Evolutionary conservation across 2,888 invertebrate species (phyloP).

Genomic region (Calephelis perditalis): DNA sequence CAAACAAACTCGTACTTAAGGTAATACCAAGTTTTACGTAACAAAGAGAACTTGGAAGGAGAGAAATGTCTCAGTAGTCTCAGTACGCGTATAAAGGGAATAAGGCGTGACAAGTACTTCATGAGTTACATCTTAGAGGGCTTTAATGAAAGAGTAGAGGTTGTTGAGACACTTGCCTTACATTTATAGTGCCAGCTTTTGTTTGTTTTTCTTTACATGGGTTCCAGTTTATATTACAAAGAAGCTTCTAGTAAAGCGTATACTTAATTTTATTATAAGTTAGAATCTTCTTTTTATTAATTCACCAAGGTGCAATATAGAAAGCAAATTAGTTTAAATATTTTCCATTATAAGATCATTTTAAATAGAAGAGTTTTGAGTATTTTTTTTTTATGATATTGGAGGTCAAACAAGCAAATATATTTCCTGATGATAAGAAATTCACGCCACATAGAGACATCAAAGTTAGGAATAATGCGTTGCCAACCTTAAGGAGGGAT

Average conservation of each 20-base stretch:
- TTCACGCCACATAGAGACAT: too few relatives aligned
- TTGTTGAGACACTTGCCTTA: slow-evolving; percentile 48
- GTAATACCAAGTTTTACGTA: slow-evolving; percentile 15
- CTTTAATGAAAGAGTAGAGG: slow-evolving; percentile 53
- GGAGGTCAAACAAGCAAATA: too few relatives aligned
- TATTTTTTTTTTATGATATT: too few relatives aligned
- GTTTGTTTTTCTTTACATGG: slow-evolving; percentile 23
- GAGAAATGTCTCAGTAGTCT: slow-evolving; percentile 23
- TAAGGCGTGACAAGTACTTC: slow-evolving; percentile 39
- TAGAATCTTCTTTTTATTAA: too few relatives aligned
- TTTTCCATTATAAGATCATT: too few relatives aligned
- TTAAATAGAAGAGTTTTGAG: too few relatives aligned
- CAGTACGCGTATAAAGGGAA: slow-evolving; percentile 23
- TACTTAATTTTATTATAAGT: too few relatives aligned
- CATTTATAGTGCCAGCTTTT: slow-evolving; percentile 38
- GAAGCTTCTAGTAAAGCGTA: slow-evolving; percentile 18
- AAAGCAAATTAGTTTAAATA: too few relatives aligned
- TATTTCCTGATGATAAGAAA: too few relatives aligned
- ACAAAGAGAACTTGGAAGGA: slow-evolving; percentile 28
- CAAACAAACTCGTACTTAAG: slow-evolving; percentile 2
- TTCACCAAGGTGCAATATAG: too few relatives aligned
- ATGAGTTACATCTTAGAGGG: slow-evolving; percentile 37
- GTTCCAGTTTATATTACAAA: slow-evolving; percentile 16
- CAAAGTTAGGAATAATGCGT: too few relatives aligned
- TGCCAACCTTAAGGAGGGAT: too few relatives aligned